Conservation (phyloP, 2,113 vertebrate species). For the Syrrhaptes paradoxus region DNA sequence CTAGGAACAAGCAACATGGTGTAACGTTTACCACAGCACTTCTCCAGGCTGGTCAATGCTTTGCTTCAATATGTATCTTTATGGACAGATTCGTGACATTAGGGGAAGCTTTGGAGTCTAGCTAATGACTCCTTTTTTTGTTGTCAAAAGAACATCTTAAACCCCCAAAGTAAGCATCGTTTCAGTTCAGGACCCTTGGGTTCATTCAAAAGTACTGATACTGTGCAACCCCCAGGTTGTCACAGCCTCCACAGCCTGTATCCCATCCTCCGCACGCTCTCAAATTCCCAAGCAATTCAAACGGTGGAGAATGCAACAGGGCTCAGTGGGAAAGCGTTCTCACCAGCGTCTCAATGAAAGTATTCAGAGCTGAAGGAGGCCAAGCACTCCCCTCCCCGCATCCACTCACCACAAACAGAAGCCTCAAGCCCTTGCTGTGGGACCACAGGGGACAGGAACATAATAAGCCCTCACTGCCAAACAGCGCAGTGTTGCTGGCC, state of each 20-base stretch:
- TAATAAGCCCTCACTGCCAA: constrained; percentile 30
- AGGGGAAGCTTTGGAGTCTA: not conserved
- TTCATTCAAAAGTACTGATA: not conserved
- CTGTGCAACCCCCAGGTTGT: not conserved
- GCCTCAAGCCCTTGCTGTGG: not conserved
- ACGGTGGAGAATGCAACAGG: not conserved
- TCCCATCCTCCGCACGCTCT: not conserved
- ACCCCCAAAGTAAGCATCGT: not conserved
- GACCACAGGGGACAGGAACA: not conserved
- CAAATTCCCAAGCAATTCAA: not conserved
- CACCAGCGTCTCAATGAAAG: constrained; percentile 14
- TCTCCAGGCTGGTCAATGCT: not conserved
- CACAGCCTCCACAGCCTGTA: not conserved
- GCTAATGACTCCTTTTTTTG: not conserved
- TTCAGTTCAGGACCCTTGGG: not conserved
- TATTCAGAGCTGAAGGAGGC: constrained; percentile 4
- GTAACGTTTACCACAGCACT: not conserved
- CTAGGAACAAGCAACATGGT: not conserved
- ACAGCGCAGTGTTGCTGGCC: constrained; percentile 1
- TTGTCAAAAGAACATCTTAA: not conserved
- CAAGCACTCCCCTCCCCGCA: not conserved
- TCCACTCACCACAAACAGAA: constrained; percentile 15
- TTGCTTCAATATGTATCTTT: not conserved
- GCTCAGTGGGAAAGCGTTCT: not conserved
- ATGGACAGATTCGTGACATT: not conserved